Evolutionary conservation across 1,140 invertebrate species (phyloP), one percentile per base, ranked within the genome.

Genomic region (Lethrus apterus): DNA sequence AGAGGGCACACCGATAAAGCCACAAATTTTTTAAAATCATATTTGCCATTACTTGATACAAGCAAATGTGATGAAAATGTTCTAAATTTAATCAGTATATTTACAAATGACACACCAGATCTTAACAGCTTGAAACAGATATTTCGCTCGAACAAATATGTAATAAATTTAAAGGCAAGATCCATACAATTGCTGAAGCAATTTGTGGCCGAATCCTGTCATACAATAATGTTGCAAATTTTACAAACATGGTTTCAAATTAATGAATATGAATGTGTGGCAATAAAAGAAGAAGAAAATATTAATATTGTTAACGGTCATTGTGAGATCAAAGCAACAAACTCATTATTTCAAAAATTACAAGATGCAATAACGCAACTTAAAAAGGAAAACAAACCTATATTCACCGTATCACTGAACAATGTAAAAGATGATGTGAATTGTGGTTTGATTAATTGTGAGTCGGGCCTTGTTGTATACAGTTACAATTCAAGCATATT

Each of bases 161-260:
- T 56, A 17, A 35, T 58, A 7, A 18, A 54, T 10, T 48, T 66
- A 43, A 52, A 30, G 14, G n/a, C 31, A 36, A 53, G 57, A 44
- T 64, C 62, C 3, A 47, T 59, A 15, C 33, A 18, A 5, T 21
- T 55, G 1, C 52, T 66, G 38, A 64, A 59, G 38, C 55, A 58
- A 41, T 66, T 60, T 55, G 45, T 66, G 9, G 33, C 36, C n/a
- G 54, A 62, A 20, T 57, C 46, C 40, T 64, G 56, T 29, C 59
- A 64, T 47, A 51, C 63, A 7, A 46, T 65, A 0, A 48, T 66
- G 26, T 44, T 66, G 33, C 58, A 64, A 51, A 50, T 59, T 26
- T 43, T 66, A 23, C 61, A 66, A 45, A 56, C 48, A 18, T 66
- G 58, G 52, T 65, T 66, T 52, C 54, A 61, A 26, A 53, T 66